Evolutionary conservation across 2,113 vertebrate species (phyloP), one percentile per base, ranked within the genome.

Genomic region (Saguinus midas): DNA sequence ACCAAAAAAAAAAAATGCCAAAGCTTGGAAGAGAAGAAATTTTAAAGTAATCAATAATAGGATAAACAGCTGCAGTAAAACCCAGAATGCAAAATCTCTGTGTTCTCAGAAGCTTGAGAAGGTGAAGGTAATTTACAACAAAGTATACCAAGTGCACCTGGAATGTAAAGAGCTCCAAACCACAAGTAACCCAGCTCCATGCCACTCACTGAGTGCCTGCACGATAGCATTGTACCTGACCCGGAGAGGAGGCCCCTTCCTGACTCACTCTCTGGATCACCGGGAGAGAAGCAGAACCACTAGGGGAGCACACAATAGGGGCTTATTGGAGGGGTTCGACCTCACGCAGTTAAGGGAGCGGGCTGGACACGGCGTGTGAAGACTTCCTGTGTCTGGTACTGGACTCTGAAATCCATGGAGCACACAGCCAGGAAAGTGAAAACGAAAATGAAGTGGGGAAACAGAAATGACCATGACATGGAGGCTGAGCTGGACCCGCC

Each of bases 251-350:
- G 16, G 16, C n/a, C 68, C 86, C 40, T 27, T 52, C 81, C 37
- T 73, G 50, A 3, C n/a, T 18, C 25, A 3, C n/a, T 7, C 16
- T 20, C 85, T 12, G 1, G 0, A 12, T 12, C 13, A 3, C 4
- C 16, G 9, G 66, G 23, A 66, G 48, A 73, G n/a, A 18, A 21
- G 48, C 23, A 43, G 84, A 57, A 4, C 1, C 25, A 14, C 20
- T 64, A 29, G 61, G 27, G 13, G 12, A 64, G 61, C 61, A 43
- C 6, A 29, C 23, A 17, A 0, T 5, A 27, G 81, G 55, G 14
- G 6, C 17, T 40, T 29, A 23, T 23, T n/a, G 17, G 1, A 66
- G 32, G 64, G 61, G 45, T 35, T 16, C 14, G 43, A 45, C 61
- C 58, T 48, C 40, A 43, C 10, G 27, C 43, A 35, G 40, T 20